Conservation (phyloP, 1,140 invertebrate species). For the Saccostrea glomerata region DNA sequence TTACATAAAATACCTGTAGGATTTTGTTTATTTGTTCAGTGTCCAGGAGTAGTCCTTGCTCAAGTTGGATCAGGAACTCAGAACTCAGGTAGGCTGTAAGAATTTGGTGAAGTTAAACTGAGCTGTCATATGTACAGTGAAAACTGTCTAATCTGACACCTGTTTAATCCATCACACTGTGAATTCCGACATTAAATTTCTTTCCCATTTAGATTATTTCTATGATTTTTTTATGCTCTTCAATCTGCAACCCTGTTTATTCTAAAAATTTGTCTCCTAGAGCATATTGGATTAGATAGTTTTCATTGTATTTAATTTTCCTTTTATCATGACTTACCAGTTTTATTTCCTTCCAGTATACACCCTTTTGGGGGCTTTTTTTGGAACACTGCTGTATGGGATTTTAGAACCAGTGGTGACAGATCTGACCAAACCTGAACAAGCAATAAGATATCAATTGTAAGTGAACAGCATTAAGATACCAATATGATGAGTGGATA, state of each 20-base stretch:
- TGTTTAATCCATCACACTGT: no score
- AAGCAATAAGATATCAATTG: constrained; percentile 57
- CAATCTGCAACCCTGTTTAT: no score
- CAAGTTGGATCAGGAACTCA: constrained; percentile 67
- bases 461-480: constrained; percentile 40
- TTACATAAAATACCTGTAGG: no score
- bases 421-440: constrained; percentile 53
- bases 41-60: constrained; percentile 68
- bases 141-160: no score
- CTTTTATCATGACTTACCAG: background rate
- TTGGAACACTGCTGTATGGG: constrained; percentile 66
- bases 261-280: background rate
- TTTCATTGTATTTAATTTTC: background rate
- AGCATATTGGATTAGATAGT: background rate
- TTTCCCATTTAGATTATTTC: no score
- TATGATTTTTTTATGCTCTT: no score
- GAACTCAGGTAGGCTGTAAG: constrained; percentile 59
- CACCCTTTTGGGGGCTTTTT: constrained; percentile 60
- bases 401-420: constrained; percentile 57
- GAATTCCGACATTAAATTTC: no score
- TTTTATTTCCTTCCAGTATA: constrained; percentile 59
- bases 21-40: constrained; percentile 56
- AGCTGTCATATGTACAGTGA: no score
- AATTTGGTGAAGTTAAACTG: no score
- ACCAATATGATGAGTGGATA: background rate